Percentiles rank a stretch among this genome's conserved stretches.
phyloP scores from a whole-genome alignment of 2,113 vertebrate species.

The Pongo pygmaeus region DNA sequence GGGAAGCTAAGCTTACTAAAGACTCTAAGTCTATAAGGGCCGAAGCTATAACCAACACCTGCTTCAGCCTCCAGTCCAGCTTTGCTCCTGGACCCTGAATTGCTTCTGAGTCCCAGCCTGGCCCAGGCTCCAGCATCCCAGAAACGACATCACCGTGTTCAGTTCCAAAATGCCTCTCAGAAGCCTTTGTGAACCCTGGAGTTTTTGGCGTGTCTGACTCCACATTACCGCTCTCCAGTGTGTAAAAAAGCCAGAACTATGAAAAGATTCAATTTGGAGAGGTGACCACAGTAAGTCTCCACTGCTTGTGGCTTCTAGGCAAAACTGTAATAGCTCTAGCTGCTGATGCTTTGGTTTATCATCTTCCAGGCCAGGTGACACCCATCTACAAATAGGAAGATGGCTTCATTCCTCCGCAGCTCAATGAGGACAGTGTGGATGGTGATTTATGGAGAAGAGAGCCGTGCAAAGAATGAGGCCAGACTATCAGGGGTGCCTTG shows the following conservation, averaged over 20 bases:
- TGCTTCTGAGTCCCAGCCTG: not conserved
- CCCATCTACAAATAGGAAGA: not conserved
- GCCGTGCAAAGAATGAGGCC: not conserved
- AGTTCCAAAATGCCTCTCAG: not conserved
- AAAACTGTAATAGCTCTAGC: not conserved
- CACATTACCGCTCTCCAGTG: not conserved
- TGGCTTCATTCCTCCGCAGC: not conserved
- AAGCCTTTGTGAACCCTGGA: not conserved
- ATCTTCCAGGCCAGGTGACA: not conserved
- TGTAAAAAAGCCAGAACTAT: not conserved
- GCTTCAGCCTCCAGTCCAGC: not conserved
- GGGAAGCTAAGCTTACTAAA: not conserved
- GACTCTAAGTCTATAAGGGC: not conserved
- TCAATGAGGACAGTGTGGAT: not conserved
- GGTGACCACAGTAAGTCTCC: not conserved
- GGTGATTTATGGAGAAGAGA: not conserved
- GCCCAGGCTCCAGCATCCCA: not conserved
- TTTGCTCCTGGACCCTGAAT: not conserved
- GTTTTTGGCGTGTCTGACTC: not conserved
- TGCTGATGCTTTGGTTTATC: not conserved
- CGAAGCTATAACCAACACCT: not conserved
- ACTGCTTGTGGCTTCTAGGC: not conserved
- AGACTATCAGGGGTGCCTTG: not conserved
- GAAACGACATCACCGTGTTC: not conserved
- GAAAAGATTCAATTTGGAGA: not conserved